phyloP scores from a whole-genome alignment of 2,113 vertebrate genomes.

The Oreochromis aureus region DNA sequence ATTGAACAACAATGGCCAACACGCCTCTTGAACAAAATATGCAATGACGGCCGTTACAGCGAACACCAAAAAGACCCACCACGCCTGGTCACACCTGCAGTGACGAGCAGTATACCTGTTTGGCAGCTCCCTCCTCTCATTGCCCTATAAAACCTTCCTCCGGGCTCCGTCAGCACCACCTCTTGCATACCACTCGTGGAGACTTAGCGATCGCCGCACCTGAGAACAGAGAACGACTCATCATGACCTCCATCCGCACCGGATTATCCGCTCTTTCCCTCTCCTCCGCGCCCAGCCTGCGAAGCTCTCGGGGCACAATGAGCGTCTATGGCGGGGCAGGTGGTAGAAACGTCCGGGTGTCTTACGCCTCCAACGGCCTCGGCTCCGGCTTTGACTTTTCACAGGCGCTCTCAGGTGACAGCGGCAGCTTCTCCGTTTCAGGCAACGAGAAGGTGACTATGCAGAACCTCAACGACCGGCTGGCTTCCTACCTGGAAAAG shows the following conservation, averaged over 20 bases:
- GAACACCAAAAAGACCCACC: neutral
- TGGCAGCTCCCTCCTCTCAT: constrained; percentile 12
- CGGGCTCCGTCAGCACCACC: neutral
- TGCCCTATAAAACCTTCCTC: constrained; percentile 17
- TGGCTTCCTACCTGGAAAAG: constrained; percentile 70
- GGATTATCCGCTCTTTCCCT: constrained; percentile 1
- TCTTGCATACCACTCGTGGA: neutral
- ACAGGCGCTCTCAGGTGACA: neutral
- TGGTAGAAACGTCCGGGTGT: constrained; percentile 26
- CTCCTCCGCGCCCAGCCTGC: neutral
- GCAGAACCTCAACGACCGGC: constrained; percentile 77
- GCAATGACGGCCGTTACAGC: neutral
- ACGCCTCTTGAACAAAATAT: neutral
- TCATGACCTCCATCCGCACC: neutral
- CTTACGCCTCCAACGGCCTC: constrained; percentile 27
- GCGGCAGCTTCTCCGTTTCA: accelerated
- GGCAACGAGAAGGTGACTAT: constrained; percentile 66
- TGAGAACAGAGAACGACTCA: neutral
- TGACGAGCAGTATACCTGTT: neutral
- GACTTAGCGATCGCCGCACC: neutral
- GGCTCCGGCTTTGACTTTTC: constrained; percentile 36
- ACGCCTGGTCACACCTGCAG: constrained; percentile 34
- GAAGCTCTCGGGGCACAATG: neutral
- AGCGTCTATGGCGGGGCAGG: constrained; percentile 63
- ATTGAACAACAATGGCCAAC: neutral